Percentiles rank a stretch among this genome's conserved stretches.
phyloP scores from a whole-genome alignment of 2,888 invertebrate species.

The Coleophora deauratella region DNA sequence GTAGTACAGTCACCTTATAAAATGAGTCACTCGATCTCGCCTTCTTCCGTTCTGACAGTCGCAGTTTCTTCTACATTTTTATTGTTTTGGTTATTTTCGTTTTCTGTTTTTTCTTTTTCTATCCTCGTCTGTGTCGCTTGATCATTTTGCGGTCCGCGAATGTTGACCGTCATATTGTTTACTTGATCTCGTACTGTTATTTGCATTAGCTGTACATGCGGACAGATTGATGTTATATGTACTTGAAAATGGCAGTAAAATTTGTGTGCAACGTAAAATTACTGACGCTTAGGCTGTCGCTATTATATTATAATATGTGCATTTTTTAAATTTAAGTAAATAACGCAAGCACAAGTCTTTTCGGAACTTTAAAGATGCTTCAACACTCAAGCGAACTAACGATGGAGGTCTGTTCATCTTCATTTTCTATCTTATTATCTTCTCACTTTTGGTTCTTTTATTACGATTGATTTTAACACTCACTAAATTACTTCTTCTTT shows the following conservation, averaged over 20 bases:
- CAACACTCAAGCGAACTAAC: constrained; percentile 22
- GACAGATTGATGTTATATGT: no score
- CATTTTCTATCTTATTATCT: constrained; percentile 13
- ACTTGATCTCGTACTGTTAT: no score
- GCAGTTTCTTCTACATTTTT: constrained; percentile 49
- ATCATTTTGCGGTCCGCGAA: neutral
- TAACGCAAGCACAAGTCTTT: no score
- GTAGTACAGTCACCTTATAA: constrained; percentile 87
- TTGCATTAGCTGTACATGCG: no score
- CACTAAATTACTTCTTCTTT: constrained; percentile 30
- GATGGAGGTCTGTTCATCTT: constrained; percentile 16
- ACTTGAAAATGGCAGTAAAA: constrained; percentile 2
- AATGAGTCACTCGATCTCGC: constrained; percentile 38
- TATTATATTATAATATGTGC: no score
- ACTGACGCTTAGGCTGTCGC: no score
- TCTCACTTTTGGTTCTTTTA: constrained; percentile 25
- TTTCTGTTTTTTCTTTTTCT: constrained; percentile 18
- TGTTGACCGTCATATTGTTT: no score
- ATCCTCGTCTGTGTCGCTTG: constrained; percentile 3
- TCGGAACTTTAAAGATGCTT: no score
- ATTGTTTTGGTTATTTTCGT: constrained; percentile 28
- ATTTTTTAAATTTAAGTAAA: no score
- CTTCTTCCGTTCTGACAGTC: constrained; percentile 62
- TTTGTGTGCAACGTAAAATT: constrained; percentile 1
- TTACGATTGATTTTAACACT: constrained; percentile 32